Evolutionary conservation across 2,113 vertebrate species (phyloP).

Genomic region (Helogale parvula): DNA sequence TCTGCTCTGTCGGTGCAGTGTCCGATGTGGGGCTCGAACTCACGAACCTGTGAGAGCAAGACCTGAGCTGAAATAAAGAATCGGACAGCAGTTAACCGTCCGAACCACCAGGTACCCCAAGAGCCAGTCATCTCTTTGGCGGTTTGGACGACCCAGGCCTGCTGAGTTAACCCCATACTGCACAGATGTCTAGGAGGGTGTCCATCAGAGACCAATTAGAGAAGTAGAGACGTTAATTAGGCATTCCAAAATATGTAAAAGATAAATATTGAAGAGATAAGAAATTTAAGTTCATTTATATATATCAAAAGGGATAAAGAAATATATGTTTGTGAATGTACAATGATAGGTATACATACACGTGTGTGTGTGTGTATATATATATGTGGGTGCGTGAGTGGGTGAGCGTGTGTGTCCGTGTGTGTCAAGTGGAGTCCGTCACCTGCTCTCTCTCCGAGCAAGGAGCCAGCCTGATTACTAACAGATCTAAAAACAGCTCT

Average conservation of each 20-base stretch:
- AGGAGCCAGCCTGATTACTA: neutral
- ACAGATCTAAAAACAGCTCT: conserved; percentile 56
- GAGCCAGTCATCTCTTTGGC: neutral
- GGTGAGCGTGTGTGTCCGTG: neutral
- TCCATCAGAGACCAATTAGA: neutral
- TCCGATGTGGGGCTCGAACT: too few relatives aligned
- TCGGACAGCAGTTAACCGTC: too few relatives aligned
- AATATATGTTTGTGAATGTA: neutral
- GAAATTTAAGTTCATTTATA: neutral
- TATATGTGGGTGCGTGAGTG: fast-evolving
- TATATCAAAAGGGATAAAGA: neutral
- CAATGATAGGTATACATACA: too few relatives aligned
- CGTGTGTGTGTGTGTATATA: neutral
- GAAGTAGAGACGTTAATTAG: neutral
- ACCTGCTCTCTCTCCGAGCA: neutral
- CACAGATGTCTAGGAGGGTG: fast-evolving
- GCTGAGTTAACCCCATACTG: neutral
- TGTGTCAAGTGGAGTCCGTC: neutral
- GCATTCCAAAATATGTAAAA: neutral
- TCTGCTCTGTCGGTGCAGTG: too few relatives aligned
- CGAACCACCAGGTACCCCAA: too few relatives aligned
- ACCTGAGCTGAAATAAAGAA: too few relatives aligned
- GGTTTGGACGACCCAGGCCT: neutral
- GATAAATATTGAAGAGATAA: neutral
- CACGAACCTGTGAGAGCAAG: too few relatives aligned